Conservation (phyloP, 2,888 invertebrate genomes). For the Platycheirus albimanus region DNA sequence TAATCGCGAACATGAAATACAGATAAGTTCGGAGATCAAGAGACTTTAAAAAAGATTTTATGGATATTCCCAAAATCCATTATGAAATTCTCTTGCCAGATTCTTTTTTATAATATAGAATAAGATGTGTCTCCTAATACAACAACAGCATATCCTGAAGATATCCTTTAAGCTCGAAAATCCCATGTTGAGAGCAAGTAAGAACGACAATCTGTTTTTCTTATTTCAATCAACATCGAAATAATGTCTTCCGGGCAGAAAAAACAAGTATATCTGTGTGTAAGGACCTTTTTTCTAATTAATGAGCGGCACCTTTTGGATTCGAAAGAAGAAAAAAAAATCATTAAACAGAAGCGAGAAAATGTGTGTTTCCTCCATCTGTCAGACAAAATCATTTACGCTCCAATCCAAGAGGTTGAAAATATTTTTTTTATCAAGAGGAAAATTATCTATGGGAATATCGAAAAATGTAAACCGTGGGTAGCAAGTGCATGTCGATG, state of each 20-base stretch:
- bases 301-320: constrained; percentile 39
- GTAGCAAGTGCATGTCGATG: constrained; percentile 32
- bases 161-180: constrained; percentile 35
- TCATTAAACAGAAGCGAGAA: constrained; percentile 53
- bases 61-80: background rate
- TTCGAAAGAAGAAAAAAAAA: background rate
- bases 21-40: constrained; percentile 2
- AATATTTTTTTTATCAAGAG: background rate
- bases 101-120: too few relatives aligned
- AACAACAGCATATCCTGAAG: background rate
- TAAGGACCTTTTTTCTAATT: constrained; percentile 42
- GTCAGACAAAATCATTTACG: constrained; percentile 31
- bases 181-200: constrained; percentile 15
- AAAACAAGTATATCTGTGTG: constrained; percentile 10
- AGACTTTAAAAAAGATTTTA: constrained; percentile 36
- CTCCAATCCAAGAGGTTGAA: background rate
- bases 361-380: constrained; percentile 23
- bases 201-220: constrained; percentile 37
- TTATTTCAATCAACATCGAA: constrained; percentile 43
- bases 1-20: constrained; percentile 7
- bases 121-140: background rate
- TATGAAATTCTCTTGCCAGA: constrained; percentile 20
- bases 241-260: constrained; percentile 45
- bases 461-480: background rate
- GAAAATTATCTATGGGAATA: background rate